Conservation (phyloP, 2,113 vertebrate species). For the Aspiorhynchus laticeps region DNA sequence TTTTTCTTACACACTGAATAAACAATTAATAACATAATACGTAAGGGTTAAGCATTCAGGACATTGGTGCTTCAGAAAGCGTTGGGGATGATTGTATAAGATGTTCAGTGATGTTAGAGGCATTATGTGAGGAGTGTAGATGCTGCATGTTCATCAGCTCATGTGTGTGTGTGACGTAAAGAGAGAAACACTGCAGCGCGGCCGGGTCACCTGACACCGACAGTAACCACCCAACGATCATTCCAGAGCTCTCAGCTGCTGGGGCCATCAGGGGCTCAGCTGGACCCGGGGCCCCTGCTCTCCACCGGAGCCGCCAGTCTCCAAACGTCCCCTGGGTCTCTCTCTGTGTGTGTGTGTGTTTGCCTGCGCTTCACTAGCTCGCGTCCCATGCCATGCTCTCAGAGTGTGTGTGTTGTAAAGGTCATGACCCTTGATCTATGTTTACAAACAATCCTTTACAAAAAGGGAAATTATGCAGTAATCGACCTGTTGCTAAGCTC, state of each 20-base stretch:
- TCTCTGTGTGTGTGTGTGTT: slow-evolving; percentile 39
- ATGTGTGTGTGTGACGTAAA: neutral
- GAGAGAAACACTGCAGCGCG: slow-evolving; percentile 11
- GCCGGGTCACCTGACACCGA: slow-evolving; percentile 63
- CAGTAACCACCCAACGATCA: slow-evolving; percentile 66
- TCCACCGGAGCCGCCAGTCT: slow-evolving; percentile 42
- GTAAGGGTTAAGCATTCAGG: neutral
- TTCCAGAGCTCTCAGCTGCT: slow-evolving; percentile 76
- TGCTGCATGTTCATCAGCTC: slow-evolving; percentile 23
- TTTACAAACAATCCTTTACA: slow-evolving; percentile 19
- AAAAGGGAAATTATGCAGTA: neutral
- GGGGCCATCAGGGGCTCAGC: slow-evolving; percentile 64
- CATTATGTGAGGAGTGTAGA: no score
- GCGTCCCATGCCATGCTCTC: neutral
- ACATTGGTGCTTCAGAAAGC: neutral
- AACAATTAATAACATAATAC: neutral
- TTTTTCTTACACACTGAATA: neutral
- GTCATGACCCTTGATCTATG: slow-evolving; percentile 15
- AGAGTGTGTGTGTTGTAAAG: slow-evolving; percentile 32
- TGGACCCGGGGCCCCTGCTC: slow-evolving; percentile 46
- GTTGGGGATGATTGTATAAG: neutral
- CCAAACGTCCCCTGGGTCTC: slow-evolving; percentile 35
- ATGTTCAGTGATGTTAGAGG: neutral
- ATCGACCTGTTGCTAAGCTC: no score
- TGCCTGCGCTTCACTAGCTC: slow-evolving; percentile 18